A percentile compares a stretch with the other conserved stretches of the same genome.
Evolutionary conservation across 2,797 vertebrate species (phyloP).

Genomic region (Spinibarbus caldwelli): DNA sequence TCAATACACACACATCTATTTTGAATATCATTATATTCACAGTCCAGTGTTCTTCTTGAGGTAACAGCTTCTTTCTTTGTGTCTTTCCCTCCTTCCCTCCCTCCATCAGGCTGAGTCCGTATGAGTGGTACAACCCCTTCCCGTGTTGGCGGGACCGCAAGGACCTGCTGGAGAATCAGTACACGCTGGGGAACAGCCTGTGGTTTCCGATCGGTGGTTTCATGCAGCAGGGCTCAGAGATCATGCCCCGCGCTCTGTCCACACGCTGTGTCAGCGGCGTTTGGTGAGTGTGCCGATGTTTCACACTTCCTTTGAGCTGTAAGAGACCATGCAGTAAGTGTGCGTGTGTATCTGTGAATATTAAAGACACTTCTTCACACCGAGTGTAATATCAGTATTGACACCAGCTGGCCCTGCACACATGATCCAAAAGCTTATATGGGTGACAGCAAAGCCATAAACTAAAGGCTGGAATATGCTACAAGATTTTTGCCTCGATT

Average conservation of each 20-base stretch:
- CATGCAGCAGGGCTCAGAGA: constrained; percentile 96
- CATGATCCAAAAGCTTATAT: background rate
- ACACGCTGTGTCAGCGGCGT: constrained; percentile 95
- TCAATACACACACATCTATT: constrained; percentile 15
- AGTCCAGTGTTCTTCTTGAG: constrained; percentile 6
- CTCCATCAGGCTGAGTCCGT: constrained; percentile 87
- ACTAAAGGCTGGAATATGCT: background rate
- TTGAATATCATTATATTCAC: constrained; percentile 16
- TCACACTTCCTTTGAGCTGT: background rate
- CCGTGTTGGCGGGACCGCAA: constrained; percentile 87
- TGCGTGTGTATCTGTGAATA: constrained; percentile 2
- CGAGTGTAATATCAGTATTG: background rate
- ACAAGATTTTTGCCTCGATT: background rate
- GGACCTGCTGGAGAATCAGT: constrained; percentile 93
- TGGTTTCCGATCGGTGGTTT: constrained; percentile 97
- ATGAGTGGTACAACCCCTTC: constrained; percentile 96
- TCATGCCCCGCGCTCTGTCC: constrained; percentile 93
- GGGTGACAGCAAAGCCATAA: background rate
- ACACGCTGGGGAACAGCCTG: constrained; percentile 94
- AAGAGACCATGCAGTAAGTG: constrained; percentile 3
- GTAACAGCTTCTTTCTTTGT: background rate
- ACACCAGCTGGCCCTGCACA: background rate
- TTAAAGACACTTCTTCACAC: background rate
- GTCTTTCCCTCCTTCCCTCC: background rate
- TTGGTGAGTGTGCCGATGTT: constrained; percentile 76